Evolutionary conservation across 2,888 invertebrate genomes (phyloP), one percentile per base, ranked within the genome.

Genomic region (Rutpela maculata): DNA sequence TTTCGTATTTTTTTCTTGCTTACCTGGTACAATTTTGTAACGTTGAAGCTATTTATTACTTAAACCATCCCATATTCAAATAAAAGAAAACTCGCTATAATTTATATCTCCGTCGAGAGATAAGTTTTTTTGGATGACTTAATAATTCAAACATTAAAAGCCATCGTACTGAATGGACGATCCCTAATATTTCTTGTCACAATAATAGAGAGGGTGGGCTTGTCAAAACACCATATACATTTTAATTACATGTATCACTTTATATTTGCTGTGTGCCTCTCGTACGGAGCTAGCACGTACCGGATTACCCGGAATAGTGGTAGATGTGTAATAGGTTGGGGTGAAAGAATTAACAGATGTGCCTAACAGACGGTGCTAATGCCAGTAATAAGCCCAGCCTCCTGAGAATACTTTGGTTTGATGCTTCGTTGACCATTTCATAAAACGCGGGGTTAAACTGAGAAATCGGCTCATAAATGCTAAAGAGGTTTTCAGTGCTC

Each of bases 271-370:
- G 83, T 81, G 77, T 65, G 75, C 74, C 70, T 68, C 63, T 35
- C 70, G 77, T 68, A 57, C 73, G 35, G 57, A 69, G 60, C 60
- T 12, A 18, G 59, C 35, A 31, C 74, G 59, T 38, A 31, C 18
- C 22, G 69, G 69, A 75, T 75, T 63, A 62, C 80, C 84, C 84
- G 80, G 86, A 86, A 87, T 87, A 82, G 84, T 84, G 85, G 85
- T 84, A 81, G 74, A 76, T 75, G 77, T 77, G 78, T 80, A 84
- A 83, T 80, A 80, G 80, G 80, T 74, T 83, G 85, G 89, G 89
- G 89, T 88, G 89, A 89, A 90, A 89, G 89, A 90, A 90, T 90
- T 90, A 90, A 90, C 90, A 90, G 90, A 90, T 90, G 90, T 88
- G 89, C 89, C 87, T 73, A 88, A 88, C 89, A 89, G 89, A 89